Conservation (phyloP, 2,888 invertebrate species). For the Noctuana brunneofusca region DNA sequence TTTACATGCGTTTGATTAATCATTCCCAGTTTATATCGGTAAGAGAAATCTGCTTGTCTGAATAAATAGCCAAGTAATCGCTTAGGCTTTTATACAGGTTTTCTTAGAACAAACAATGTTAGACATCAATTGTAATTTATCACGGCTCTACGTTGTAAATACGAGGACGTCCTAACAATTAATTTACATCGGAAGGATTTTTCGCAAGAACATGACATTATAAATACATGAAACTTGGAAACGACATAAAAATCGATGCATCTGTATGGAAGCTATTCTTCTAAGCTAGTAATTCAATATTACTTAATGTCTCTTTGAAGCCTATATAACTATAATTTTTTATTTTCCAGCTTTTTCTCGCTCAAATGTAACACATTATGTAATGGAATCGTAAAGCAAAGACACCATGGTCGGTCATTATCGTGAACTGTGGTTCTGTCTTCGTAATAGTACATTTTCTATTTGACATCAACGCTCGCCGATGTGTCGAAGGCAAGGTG, state of each 20-base stretch:
- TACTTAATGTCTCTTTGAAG: too few relatives aligned
- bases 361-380: not conserved
- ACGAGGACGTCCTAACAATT: slow-evolving; percentile 20
- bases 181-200: slow-evolving; percentile 6
- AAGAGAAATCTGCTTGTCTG: slow-evolving; percentile 37
- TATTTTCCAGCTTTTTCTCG: too few relatives aligned
- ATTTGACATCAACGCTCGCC: slow-evolving; percentile 38
- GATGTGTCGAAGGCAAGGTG: slow-evolving; percentile 40
- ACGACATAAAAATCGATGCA: too few relatives aligned
- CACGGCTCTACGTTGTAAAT: not conserved
- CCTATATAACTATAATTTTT: too few relatives aligned
- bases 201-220: not conserved
- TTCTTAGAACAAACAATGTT: slow-evolving; percentile 14
- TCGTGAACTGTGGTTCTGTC: slow-evolving; percentile 31
- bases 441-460: slow-evolving; percentile 40
- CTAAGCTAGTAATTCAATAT: too few relatives aligned
- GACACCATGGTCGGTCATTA: slow-evolving; percentile 39
- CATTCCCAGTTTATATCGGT: slow-evolving; percentile 42
- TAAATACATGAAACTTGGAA: too few relatives aligned
- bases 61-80: slow-evolving; percentile 25
- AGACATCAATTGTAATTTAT: slow-evolving; percentile 14
- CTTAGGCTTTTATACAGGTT: slow-evolving; percentile 8
- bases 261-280: too few relatives aligned
- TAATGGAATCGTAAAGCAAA: not conserved
- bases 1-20: slow-evolving; percentile 33